These are phyloP conservation scores for Taxidea taxus DNA, from an alignment of 2,113 vertebrate genomes.

Conservation along the genomic window DNA sequence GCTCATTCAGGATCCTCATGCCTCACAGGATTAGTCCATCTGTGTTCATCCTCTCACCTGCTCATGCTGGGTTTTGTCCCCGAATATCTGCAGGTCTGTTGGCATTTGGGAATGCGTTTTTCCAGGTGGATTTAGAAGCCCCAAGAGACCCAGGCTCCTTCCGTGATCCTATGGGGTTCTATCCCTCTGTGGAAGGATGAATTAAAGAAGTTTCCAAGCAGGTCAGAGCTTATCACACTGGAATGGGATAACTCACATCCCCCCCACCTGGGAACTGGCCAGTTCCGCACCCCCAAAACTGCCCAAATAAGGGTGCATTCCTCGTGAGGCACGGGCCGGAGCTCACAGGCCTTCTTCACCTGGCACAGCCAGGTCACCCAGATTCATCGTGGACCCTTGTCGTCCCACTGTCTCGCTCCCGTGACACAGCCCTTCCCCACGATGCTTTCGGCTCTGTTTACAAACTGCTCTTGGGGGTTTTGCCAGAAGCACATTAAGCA, in stretches of 20 bases:
- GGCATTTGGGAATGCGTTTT: background rate
- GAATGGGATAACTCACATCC: no score
- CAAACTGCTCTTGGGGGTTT: background rate
- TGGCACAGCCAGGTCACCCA: no score
- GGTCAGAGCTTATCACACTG: background rate
- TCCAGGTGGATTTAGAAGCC: background rate
- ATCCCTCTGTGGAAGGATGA: no score
- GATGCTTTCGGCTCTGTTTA: background rate
- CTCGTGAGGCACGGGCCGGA: background rate
- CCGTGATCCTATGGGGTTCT: accelerated
- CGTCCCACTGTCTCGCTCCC: background rate
- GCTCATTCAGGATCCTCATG: background rate
- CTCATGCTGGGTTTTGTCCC: background rate
- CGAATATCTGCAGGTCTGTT: background rate
- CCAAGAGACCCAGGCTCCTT: background rate
- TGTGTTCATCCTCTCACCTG: background rate
- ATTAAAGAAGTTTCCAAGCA: background rate
- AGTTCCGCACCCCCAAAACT: background rate
- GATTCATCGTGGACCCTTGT: no score
- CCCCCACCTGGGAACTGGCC: no score
- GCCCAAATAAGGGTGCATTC: background rate
- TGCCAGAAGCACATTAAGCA: background rate
- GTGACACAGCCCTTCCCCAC: background rate
- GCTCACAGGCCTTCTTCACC: background rate
- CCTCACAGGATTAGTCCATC: background rate